These are phyloP conservation scores for Sialia sialis DNA, from an alignment of 2,113 vertebrate species.

Conservation along the genomic window DNA sequence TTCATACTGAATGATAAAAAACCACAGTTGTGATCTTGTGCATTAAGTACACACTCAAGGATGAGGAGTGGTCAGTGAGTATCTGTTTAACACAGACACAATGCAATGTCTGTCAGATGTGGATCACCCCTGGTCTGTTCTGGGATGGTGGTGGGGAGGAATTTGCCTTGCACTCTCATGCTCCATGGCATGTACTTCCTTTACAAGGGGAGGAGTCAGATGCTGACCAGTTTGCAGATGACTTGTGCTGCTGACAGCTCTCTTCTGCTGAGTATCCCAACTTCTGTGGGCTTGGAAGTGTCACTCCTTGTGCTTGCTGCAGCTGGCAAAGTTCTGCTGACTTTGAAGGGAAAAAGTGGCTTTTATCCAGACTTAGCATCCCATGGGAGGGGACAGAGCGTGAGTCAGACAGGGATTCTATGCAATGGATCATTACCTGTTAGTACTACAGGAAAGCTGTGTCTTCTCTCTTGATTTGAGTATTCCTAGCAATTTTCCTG, in stretches of 20 bases:
- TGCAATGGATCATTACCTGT: not conserved
- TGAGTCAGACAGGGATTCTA: not conserved
- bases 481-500: not conserved
- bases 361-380: not conserved
- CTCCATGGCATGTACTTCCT: not conserved
- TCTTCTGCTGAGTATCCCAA: not conserved
- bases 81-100: not conserved
- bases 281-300: not conserved
- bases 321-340: not conserved
- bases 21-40: not conserved
- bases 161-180: not conserved
- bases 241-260: not conserved
- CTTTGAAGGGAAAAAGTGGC: not conserved
- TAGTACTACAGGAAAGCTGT: not conserved
- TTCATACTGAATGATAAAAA: not conserved
- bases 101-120: not conserved
- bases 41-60: fast-evolving
- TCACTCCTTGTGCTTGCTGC: not conserved
- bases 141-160: not conserved
- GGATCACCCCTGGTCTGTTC: not conserved
- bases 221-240: not conserved
- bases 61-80: not conserved
- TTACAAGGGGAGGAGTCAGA: not conserved
- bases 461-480: not conserved
- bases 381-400: not conserved